Base-by-base conservation (phyloP, 2,113 vertebrate genomes). In the Seriola rivoliana region DNA sequence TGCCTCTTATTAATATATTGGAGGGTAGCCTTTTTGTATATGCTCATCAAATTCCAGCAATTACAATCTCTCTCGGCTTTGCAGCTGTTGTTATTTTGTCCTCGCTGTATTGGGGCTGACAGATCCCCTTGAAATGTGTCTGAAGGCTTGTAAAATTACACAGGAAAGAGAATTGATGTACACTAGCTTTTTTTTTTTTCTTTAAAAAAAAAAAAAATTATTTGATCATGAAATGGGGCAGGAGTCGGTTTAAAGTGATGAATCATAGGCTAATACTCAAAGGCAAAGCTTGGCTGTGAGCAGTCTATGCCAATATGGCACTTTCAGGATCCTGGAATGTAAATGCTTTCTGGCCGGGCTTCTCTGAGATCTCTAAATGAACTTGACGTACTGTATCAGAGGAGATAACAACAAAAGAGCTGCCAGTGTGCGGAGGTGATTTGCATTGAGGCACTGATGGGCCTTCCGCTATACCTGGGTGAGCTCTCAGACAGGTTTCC, bases 371-470 rank as follows among this genome's bases (percentile, higher is more conserved):
- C 60, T 64, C 76, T 90, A 89, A 89, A 92, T 83, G 82, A 90
- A 91, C 77, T 52, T 90, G 92, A 91, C 84, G 55, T 70, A 73
- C 83, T 91, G 89, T 91, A 89, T 90, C 89, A 89, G 85, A 89
- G 85, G 89, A 87, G 87, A 92, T 87, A 82, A 85, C 88, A 88
- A 93, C 86, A 89, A 86, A 88, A 85, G 79, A 88, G 75, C 81
- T 89, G 84, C 81, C 83, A 80, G 57, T 79, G 76, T 84, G 85
- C 34, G 2, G 78, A 78, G 81, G 77, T 88, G 89, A 93, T 92
- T 86, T 90, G 86, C 89, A 90, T 86, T 57, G 71, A 90, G 85
- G 86, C 75, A 40, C 82, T 78, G 65, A 67, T 36, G 85, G 81
- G 84, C 80, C 75, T 76, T 80, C 82, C 76, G 84, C 59, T 88